Base-by-base conservation (phyloP, 1,140 invertebrate genomes). In the Drosophila nannoptera region DNA sequence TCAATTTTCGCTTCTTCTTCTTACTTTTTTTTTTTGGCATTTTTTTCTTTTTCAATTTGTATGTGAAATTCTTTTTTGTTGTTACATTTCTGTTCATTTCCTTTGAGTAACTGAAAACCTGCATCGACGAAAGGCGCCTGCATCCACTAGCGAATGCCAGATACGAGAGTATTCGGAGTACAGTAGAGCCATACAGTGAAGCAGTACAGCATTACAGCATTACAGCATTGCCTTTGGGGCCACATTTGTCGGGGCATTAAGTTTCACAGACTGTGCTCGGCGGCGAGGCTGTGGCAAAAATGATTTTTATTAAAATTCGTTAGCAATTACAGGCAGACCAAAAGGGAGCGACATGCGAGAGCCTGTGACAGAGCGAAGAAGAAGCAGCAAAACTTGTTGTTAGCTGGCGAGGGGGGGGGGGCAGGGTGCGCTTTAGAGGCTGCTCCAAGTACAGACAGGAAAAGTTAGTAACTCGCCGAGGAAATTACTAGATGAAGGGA, bases 31-130 rank as follows among this genome's bases (percentile, higher is more conserved):
- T 22, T 22, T 3, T 22, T 22, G 1, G 1, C 22, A 22, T 22
- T 22, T 22, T 43, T n/a, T 62, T 73, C n/a, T 59, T 63, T 72
- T 52, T 63, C 54, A 58, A 49, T 69, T 75, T 80, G 48, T 67
- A 49, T 66, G 67, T 43, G 65, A 77, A 77, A 81, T 75, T 75
- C 58, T 81, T 65, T 77, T 81, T 81, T 77, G 77, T 77, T 80
- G 77, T 75, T 55, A 71, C 60, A 65, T 65, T 75, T 75, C 62
- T 71, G 46, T 77, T 76, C 78, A 81, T 81, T 81, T 81, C 75
- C 77, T 81, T 81, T 81, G 54, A 66, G 77, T 67, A 77, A 81
- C 73, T 77, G 64, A 80, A 73, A 70, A 64, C 67, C 67, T 75
- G 72, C 68, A 77, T 49, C 53, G 60, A 45, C 29, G n/a, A 14